phyloP scores from a whole-genome alignment of 2,113 vertebrate species.

The Papio anubis region DNA sequence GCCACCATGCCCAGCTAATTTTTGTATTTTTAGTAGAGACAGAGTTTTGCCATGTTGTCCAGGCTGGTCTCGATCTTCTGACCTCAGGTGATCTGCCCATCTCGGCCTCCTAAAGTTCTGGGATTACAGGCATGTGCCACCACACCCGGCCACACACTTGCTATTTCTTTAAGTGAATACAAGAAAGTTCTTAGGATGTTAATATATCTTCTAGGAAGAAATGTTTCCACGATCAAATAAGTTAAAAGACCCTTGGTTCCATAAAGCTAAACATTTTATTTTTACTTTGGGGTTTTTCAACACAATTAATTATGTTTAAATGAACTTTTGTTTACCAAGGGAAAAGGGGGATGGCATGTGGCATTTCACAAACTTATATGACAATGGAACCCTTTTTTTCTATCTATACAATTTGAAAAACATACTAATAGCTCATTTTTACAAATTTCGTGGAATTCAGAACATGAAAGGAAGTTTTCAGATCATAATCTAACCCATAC shows the following conservation, averaged over 20 bases:
- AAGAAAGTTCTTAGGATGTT: not conserved
- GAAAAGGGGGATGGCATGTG: not conserved
- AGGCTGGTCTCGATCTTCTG: too few relatives aligned
- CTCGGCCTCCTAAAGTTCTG: too few relatives aligned
- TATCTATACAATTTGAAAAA: not conserved
- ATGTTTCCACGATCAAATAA: not conserved
- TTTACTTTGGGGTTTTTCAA: constrained; percentile 9
- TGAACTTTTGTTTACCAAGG: not conserved
- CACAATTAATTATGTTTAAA: not conserved
- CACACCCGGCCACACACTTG: not conserved
- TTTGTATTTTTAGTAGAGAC: too few relatives aligned
- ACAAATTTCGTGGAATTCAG: not conserved
- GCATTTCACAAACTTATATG: not conserved
- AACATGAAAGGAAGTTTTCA: not conserved
- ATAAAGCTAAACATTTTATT: not conserved
- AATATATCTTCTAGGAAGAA: not conserved
- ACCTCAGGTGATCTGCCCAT: too few relatives aligned
- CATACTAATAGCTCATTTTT: not conserved
- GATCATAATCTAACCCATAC: not conserved
- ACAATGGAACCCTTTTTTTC: not conserved
- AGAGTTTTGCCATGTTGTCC: too few relatives aligned
- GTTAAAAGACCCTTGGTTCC: not conserved
- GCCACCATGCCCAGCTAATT: too few relatives aligned
- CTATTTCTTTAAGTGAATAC: constrained; percentile 45
- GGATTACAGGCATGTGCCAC: too few relatives aligned